A percentile compares a stretch with the other conserved stretches of the same genome.
Evolutionary conservation across 1,140 invertebrate genomes (phyloP).

Genomic region (Belonocnema kinseyi): DNA sequence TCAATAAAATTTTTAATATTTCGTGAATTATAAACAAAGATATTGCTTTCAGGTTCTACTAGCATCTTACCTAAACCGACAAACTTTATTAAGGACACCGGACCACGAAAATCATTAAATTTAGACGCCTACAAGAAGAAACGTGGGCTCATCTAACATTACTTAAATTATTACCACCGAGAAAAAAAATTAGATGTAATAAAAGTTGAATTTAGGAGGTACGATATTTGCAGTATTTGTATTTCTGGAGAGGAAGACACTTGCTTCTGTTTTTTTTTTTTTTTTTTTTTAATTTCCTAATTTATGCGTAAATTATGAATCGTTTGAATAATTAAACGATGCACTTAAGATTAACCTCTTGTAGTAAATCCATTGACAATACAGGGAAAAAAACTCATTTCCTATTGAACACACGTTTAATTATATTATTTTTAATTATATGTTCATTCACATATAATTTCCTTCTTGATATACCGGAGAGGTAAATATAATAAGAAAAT

Average conservation of each 20-base stretch:
- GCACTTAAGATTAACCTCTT: too few species aligned
- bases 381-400: too few species aligned
- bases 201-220: background rate
- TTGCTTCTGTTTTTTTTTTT: background rate
- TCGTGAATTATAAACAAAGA: background rate
- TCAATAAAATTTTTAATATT: background rate
- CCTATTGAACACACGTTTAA: too few species aligned
- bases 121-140: constrained; percentile 98
- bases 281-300: background rate
- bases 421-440: too few species aligned
- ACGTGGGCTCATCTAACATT: constrained; percentile 90
- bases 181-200: background rate
- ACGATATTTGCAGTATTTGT: constrained; percentile 4
- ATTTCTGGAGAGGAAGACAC: background rate
- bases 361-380: too few species aligned
- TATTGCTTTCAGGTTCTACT: constrained; percentile 79
- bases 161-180: background rate
- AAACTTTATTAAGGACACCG: constrained; percentile 84
- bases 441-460: too few species aligned
- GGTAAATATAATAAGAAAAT: too few species aligned
- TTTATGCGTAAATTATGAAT: constrained; percentile 19
- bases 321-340: background rate
- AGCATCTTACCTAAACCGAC: constrained; percentile 85
- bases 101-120: constrained; percentile 92
- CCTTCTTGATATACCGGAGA: too few species aligned